Evolutionary conservation across 2,888 invertebrate species (phyloP).

Genomic region (Ichneumoninae sp.): DNA sequence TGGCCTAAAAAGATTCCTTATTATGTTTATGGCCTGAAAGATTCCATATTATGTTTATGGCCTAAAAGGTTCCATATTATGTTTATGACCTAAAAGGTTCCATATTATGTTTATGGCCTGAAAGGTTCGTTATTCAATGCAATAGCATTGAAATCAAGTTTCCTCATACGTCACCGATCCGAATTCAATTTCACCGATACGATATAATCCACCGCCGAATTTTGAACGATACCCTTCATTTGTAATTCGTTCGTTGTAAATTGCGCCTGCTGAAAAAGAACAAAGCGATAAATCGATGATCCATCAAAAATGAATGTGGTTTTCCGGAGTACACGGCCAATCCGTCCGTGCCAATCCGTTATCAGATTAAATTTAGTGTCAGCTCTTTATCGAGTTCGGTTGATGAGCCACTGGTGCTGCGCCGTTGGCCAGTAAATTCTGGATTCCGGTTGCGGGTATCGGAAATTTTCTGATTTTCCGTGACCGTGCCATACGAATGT

Average conservation of each 20-base stretch:
- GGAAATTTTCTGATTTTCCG: conserved; percentile 1
- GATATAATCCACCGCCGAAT: neutral
- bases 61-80: no score
- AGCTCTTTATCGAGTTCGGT: conserved; percentile 8
- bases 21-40: neutral
- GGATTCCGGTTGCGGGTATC: conserved; percentile 6
- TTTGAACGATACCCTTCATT: neutral
- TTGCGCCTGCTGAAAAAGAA: neutral
- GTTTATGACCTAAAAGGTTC: neutral
- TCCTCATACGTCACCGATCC: neutral
- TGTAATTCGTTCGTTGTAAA: neutral
- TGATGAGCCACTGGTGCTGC: neutral
- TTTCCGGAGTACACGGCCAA: neutral
- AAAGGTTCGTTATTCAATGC: neutral
- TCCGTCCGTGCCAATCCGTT: neutral
- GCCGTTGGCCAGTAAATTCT: neutral
- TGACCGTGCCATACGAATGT: neutral
- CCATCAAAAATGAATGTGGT: neutral
- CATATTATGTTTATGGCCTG: no score
- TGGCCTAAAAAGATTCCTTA: no score
- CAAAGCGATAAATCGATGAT: neutral
- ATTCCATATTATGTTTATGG: neutral
- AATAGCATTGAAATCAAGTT: neutral
- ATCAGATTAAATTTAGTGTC: conserved; percentile 24
- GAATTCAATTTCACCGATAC: neutral